Base-by-base conservation (phyloP, 2,113 vertebrate species). In the Lichenostomus cassidix region DNA sequence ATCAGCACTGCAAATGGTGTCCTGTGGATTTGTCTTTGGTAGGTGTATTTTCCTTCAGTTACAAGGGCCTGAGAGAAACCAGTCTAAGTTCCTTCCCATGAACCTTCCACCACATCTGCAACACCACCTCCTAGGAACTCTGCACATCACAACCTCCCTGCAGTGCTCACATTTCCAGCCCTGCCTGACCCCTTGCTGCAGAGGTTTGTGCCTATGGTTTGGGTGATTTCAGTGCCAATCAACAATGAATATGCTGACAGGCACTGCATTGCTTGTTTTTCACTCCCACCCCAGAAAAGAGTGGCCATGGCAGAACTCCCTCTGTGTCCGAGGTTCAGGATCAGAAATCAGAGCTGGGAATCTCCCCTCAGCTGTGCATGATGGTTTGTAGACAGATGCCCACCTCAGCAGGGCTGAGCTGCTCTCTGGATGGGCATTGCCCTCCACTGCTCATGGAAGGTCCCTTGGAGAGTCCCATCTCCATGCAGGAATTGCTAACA, bases 161-260 rank as follows among this genome's bases (percentile, higher is more conserved):
- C 37, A 37, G 37, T 53, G 44, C 70, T 83, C 22, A 46, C 2
- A 11, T n/a, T 74, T 49, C 46, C 68, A 81, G 55, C 21, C 29
- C 28, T 55, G 56, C 33, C 62, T 27, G 16, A 49, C 6, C 11
- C 11, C 44, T 22, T 0, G 0, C 29, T 71, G 56, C 73, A 83
- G 33, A 81, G 42, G 17, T 15, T 27, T 4, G 0, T 35, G 44
- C 33, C 41, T 44, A 9, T 0, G 0, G 18, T 44, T 89, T 68
- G 53, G 37, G 52, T 49, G 20, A 71, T 68, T 78, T 56, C 8
- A 3, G 16, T 46, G 42, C 75, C 83, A 78, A 35, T 74, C 63
- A 63, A 23, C 62, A 93, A 25, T 4, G 10, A 58, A 33, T 92
- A 74, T 50, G 20, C 18, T 87, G 76, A 35, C 23, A 75, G 39